phyloP scores from a whole-genome alignment of 2,888 invertebrate species.

The Acholoe squamosa region DNA sequence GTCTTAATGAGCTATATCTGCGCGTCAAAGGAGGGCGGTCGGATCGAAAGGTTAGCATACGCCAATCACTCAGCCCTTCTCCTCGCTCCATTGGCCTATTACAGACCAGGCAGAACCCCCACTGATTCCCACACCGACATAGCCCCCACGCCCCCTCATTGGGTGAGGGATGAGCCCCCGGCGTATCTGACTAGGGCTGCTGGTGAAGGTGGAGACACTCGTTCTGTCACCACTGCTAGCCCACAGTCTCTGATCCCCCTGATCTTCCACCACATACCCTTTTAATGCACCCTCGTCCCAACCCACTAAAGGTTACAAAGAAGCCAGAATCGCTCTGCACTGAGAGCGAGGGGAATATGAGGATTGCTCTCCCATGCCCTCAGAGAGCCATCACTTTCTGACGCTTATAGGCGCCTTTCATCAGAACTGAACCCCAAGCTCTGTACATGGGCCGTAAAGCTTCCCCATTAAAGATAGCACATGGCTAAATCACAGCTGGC shows the following conservation, averaged over 20 bases:
- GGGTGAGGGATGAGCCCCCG: not conserved
- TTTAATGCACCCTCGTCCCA: not conserved
- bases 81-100: not conserved
- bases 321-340: too few species aligned
- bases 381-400: conserved; percentile 6
- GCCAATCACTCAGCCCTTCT: conserved; percentile 17
- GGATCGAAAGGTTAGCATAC: not conserved
- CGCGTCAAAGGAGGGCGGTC: not conserved
- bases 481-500: not conserved
- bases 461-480: not conserved
- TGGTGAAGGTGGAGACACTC: not conserved
- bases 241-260: too few species aligned
- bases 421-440: not conserved
- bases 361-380: not conserved
- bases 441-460: not conserved
- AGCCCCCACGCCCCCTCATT: not conserved
- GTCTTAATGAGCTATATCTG: not conserved
- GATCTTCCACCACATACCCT: not conserved
- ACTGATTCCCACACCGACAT: too few species aligned
- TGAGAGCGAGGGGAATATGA: too few species aligned
- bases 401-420: not conserved
- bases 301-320: too few species aligned
- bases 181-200: not conserved
- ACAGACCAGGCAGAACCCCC: not conserved
- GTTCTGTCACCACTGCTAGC: not conserved